These are phyloP conservation scores for Cynodonichthys magdalenae DNA, from an alignment of 2,797 vertebrate species.

Conservation along the genomic window DNA sequence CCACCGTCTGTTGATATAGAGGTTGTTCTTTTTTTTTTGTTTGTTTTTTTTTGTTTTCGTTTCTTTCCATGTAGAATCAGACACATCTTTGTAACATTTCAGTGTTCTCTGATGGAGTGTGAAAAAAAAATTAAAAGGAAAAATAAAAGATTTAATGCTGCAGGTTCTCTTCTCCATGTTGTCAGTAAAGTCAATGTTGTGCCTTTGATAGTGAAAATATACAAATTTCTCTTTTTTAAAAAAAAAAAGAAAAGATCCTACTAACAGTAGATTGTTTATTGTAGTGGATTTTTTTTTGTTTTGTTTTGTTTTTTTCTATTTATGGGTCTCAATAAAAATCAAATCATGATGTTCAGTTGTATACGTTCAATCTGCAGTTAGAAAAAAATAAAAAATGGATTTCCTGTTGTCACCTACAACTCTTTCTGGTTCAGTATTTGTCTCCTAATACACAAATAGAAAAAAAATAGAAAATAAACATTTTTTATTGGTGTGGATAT, in stretches of 20 bases:
- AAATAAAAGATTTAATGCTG: conserved; percentile 94
- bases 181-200: conserved; percentile 97
- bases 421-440: conserved; percentile 42
- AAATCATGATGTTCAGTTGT: conserved; percentile 91
- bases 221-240: conserved; percentile 89
- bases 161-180: conserved; percentile 98
- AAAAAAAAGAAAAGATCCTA: conserved; percentile 86
- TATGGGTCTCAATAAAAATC: conserved; percentile 98
- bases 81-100: conserved; percentile 96
- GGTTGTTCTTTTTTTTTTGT: conserved; percentile 71
- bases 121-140: conserved; percentile 83
- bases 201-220: conserved; percentile 97
- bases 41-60: conserved; percentile 69
- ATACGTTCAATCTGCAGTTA: conserved; percentile 98
- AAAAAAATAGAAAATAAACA: not conserved
- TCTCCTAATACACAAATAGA: conserved; percentile 4
- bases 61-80: conserved; percentile 90
- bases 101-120: conserved; percentile 97
- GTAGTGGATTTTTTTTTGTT: conserved; percentile 87
- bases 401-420: conserved; percentile 83
- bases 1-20: conserved; percentile 82
- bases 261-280: conserved; percentile 97
- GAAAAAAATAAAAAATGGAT: conserved; percentile 88
- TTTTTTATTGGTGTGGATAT: not conserved
- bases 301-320: conserved; percentile 93